These are phyloP conservation scores for Lycopodina hypogea DNA, from an alignment of 37 sponge, comb jelly and placozoan species.

Conservation along the genomic window DNA sequence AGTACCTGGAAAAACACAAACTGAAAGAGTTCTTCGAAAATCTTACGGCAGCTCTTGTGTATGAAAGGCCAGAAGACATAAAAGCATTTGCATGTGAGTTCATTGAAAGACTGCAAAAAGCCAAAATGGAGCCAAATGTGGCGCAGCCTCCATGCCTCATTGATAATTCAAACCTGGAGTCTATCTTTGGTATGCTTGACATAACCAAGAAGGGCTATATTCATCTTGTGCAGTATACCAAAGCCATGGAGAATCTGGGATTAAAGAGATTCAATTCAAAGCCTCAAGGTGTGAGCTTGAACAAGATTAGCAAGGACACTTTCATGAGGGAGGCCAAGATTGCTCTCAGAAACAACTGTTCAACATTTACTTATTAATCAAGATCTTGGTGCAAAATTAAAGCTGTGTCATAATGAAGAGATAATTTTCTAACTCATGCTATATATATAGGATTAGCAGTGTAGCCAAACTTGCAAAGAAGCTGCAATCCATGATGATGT, in stretches of 20 bases:
- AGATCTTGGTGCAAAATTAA: too few species aligned
- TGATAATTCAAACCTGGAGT: slow-evolving; percentile 76
- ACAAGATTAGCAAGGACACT: slow-evolving; percentile 69
- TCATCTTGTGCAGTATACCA: slow-evolving; percentile 69
- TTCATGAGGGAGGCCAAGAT: slow-evolving; percentile 65
- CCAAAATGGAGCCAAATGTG: slow-evolving; percentile 37
- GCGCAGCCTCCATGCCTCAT: slow-evolving; percentile 65
- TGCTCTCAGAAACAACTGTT: slow-evolving; percentile 43
- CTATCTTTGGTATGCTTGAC: slow-evolving; percentile 90
- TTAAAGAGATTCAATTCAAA: slow-evolving; percentile 49
- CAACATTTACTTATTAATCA: slow-evolving; percentile 47
- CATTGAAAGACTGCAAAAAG: slow-evolving; percentile 64
- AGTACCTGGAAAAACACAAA: slow-evolving; percentile 77
- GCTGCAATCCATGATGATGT: too few species aligned
- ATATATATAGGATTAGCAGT: too few species aligned
- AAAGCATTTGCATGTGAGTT: slow-evolving; percentile 70
- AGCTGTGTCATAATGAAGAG: too few species aligned
- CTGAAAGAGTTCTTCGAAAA: slow-evolving; percentile 84
- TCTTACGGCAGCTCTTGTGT: slow-evolving; percentile 78
- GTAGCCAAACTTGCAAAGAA: too few species aligned
- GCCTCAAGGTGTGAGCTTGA: slow-evolving; percentile 59
- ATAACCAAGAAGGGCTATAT: slow-evolving; percentile 76
- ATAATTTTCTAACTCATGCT: too few species aligned
- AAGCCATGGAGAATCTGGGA: slow-evolving; percentile 77
- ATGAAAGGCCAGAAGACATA: slow-evolving; percentile 76